Conservation (phyloP, 2,888 invertebrate species). For the Apotomis betuletana region DNA sequence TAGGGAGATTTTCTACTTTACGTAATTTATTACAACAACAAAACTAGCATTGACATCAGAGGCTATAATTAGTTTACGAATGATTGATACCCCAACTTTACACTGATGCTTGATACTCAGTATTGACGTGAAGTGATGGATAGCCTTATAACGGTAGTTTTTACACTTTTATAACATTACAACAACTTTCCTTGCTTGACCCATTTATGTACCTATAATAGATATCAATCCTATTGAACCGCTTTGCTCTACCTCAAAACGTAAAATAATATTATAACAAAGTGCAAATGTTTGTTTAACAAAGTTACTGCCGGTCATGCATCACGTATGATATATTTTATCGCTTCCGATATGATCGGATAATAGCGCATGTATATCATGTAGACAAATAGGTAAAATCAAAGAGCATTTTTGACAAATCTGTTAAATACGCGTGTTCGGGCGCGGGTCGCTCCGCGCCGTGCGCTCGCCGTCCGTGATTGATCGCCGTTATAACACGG, state of each 20-base stretch:
- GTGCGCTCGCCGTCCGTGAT: constrained; percentile 47
- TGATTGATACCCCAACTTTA: constrained; percentile 72
- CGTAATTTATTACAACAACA: constrained; percentile 38
- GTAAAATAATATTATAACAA: neutral
- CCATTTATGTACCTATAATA: neutral
- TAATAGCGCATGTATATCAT: constrained; percentile 42
- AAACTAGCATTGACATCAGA: constrained; percentile 51
- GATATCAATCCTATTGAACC: neutral
- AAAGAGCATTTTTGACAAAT: constrained; percentile 58
- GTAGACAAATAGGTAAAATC: constrained; percentile 44
- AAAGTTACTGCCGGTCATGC: neutral
- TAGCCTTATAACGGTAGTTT: constrained; percentile 55
- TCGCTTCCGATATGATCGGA: constrained; percentile 21
- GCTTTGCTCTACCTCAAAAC: too few relatives aligned
- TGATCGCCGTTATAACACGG: constrained; percentile 58
- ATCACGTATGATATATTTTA: constrained; percentile 7
- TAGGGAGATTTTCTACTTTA: neutral
- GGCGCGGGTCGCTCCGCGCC: constrained; percentile 46
- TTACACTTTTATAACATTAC: constrained; percentile 8
- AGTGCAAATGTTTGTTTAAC: neutral
- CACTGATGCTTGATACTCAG: constrained; percentile 56
- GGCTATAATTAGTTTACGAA: constrained; percentile 67
- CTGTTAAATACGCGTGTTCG: constrained; percentile 55
- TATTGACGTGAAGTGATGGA: constrained; percentile 76
- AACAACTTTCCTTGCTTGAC: neutral